A percentile compares a stretch with the other conserved stretches of the same genome.
These are phyloP conservation scores for Boloria euphrosyne DNA, from an alignment of 2,888 invertebrate species.

Conservation along the genomic window DNA sequence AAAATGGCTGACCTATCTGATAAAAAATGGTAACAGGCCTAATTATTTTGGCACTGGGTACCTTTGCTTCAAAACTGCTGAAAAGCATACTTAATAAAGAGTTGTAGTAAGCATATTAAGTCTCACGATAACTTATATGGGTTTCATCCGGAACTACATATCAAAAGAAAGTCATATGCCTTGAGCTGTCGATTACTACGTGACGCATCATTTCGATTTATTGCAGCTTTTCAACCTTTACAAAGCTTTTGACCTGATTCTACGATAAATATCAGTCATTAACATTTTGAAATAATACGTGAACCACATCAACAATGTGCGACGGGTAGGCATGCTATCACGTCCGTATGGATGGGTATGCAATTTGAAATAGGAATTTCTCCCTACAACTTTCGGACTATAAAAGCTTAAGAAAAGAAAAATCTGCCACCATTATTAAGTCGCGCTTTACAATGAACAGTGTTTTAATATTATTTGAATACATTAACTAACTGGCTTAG, in stretches of 20 bases:
- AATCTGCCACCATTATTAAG: too few relatives aligned
- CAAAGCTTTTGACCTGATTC: constrained; percentile 37
- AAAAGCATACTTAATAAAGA: too few relatives aligned
- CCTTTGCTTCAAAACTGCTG: too few relatives aligned
- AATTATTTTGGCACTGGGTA: too few relatives aligned
- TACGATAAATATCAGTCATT: constrained; percentile 26
- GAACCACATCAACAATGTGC: constrained; percentile 36
- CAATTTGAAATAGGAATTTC: neutral
- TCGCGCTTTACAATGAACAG: too few relatives aligned
- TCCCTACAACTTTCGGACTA: too few relatives aligned
- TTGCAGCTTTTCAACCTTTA: constrained; percentile 31
- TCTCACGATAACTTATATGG: constrained; percentile 19
- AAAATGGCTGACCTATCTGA: too few relatives aligned
- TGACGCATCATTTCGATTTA: constrained; percentile 29
- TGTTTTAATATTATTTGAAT: too few relatives aligned
- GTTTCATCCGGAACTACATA: constrained; percentile 20
- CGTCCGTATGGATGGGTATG: constrained; percentile 27
- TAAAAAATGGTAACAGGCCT: too few relatives aligned
- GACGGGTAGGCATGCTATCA: constrained; percentile 31
- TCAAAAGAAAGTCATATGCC: constrained; percentile 30
- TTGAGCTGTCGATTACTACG: constrained; percentile 37
- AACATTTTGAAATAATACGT: constrained; percentile 34
- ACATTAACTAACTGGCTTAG: too few relatives aligned
- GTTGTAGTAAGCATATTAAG: too few relatives aligned
- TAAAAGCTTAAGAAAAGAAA: too few relatives aligned